phyloP scores from a whole-genome alignment of 2,113 vertebrate species.

The Takifugu bimaculatus region DNA sequence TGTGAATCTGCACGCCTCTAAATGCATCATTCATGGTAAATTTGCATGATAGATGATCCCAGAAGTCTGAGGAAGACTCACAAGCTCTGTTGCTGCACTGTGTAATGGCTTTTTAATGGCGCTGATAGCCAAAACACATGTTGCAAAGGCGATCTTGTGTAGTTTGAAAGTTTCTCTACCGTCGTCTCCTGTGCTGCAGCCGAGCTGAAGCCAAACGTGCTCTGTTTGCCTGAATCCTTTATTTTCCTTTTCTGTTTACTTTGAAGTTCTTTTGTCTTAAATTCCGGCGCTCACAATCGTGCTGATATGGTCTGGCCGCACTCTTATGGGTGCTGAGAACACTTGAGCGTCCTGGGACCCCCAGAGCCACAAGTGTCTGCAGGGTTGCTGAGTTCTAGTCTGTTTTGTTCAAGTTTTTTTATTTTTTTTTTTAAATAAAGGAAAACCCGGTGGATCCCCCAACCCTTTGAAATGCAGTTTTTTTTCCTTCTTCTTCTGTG shows the following conservation, averaged over 20 bases:
- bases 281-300: constrained; percentile 21
- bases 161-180: constrained; percentile 32
- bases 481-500: constrained; percentile 20
- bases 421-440: constrained; percentile 42
- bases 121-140: constrained; percentile 71
- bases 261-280: constrained; percentile 36
- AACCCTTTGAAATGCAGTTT: constrained; percentile 65
- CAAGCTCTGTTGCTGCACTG: constrained; percentile 54
- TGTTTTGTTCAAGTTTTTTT: constrained; percentile 51
- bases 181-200: no score
- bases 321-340: constrained; percentile 43
- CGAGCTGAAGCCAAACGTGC: no score
- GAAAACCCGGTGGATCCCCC: constrained; percentile 52
- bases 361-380: constrained; percentile 60
- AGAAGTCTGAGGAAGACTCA: constrained; percentile 42
- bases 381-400: constrained; percentile 57
- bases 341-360: constrained; percentile 50
- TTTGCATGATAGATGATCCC: constrained; percentile 51
- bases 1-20: constrained; percentile 35
- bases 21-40: constrained; percentile 55
- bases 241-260: constrained; percentile 19
- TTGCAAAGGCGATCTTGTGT: constrained; percentile 33
- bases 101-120: constrained; percentile 67
- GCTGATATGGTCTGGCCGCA: constrained; percentile 32
- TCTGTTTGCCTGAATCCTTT: not conserved